Conservation (phyloP, 2,797 vertebrate species). For the Microhierax caerulescens region DNA sequence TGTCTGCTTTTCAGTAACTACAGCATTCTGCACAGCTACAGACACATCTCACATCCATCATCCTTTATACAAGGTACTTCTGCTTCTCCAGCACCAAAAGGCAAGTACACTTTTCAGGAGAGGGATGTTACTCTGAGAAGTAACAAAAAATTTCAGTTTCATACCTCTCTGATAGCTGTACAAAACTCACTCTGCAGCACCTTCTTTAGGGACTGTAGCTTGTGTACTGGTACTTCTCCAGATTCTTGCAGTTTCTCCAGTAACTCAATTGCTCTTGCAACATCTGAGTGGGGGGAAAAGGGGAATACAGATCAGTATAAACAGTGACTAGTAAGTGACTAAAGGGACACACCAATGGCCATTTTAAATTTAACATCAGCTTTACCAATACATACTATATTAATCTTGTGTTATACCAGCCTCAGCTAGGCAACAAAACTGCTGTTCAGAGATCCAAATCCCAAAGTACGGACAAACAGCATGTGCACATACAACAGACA, state of each 20-base stretch:
- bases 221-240: constrained; percentile 95
- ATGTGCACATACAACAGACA: fast-evolving
- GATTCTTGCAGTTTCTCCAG: constrained; percentile 97
- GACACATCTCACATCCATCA: not conserved
- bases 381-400: not conserved
- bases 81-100: not conserved
- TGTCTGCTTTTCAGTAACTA: constrained; percentile 3
- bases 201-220: constrained; percentile 96
- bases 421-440: not conserved
- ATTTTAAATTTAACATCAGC: constrained; percentile 18
- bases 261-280: constrained; percentile 94
- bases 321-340: not conserved
- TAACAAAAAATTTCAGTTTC: constrained; percentile 56
- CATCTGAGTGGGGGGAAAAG: constrained; percentile 81
- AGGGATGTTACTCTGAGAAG: not conserved
- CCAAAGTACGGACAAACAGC: not conserved
- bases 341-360: not conserved
- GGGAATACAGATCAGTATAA: not conserved
- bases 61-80: not conserved
- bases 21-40: not conserved
- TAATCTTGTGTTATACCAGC: not conserved
- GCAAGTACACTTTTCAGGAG: not conserved
- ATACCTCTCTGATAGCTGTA: constrained; percentile 98
- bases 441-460: not conserved
- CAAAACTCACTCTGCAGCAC: constrained; percentile 99